These are phyloP conservation scores for Odocoileus hemionus DNA, from an alignment of 2,113 vertebrate genomes.

Conservation along the genomic window DNA sequence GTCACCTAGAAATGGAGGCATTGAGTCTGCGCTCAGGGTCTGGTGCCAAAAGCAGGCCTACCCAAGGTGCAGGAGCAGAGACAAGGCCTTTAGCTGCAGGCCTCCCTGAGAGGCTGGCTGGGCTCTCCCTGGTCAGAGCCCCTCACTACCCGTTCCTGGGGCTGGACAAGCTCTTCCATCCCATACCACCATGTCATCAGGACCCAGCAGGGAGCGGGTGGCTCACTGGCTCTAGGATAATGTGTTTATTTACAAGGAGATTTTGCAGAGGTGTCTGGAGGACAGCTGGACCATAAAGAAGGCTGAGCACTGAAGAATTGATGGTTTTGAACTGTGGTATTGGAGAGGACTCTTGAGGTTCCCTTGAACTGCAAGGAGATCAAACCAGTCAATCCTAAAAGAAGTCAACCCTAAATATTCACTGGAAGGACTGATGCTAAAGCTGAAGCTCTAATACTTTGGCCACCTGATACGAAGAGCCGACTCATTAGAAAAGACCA, in stretches of 20 bases:
- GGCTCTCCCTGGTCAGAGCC: background rate
- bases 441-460: background rate
- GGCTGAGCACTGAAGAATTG: background rate
- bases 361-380: background rate
- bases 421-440: background rate
- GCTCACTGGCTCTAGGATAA: background rate
- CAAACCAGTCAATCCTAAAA: background rate
- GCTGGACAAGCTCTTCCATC: background rate
- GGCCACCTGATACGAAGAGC: background rate
- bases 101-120: no score
- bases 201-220: background rate
- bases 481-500: background rate
- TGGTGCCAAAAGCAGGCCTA: background rate
- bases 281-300: background rate
- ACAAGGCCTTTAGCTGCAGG: background rate
- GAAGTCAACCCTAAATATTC: background rate
- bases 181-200: accelerated
- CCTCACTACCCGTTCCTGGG: no score
- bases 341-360: background rate
- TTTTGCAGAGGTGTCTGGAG: background rate
- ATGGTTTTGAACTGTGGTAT: background rate
- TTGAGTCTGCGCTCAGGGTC: background rate
- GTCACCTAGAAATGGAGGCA: background rate
- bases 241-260: background rate
- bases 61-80: background rate